phyloP scores from a whole-genome alignment of 2,113 vertebrate species.

The Cervus canadensis region DNA sequence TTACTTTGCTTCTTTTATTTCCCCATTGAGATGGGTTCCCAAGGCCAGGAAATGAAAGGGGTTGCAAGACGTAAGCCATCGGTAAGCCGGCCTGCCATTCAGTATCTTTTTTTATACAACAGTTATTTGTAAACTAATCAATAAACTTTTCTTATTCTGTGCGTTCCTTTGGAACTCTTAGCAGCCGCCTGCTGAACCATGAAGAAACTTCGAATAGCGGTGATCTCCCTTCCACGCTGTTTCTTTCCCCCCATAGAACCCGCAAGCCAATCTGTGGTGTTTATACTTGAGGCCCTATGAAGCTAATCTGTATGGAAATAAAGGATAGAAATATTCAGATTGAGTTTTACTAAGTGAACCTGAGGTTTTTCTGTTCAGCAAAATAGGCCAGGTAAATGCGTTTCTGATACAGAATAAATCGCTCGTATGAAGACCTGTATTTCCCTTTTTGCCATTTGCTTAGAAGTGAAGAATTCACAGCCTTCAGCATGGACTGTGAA shows the following conservation, averaged over 20 bases:
- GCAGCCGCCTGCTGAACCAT: slow-evolving; percentile 71
- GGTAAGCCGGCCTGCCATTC: slow-evolving; percentile 61
- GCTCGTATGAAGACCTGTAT: slow-evolving; percentile 71
- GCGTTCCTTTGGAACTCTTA: slow-evolving; percentile 63
- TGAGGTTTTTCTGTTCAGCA: slow-evolving; percentile 66
- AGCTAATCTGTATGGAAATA: slow-evolving; percentile 82
- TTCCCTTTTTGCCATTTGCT: slow-evolving; percentile 64
- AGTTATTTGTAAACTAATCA: slow-evolving; percentile 78
- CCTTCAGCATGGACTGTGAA: neutral
- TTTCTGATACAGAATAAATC: slow-evolving; percentile 78
- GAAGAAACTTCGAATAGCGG: slow-evolving; percentile 71
- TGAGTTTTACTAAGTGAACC: slow-evolving; percentile 76
- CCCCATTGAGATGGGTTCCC: neutral
- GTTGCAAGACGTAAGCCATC: slow-evolving; percentile 24
- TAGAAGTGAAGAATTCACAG: slow-evolving; percentile 30
- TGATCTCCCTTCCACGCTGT: slow-evolving; percentile 66
- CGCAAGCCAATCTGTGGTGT: slow-evolving; percentile 54
- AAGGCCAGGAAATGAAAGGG: slow-evolving; percentile 39
- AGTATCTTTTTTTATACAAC: slow-evolving; percentile 61
- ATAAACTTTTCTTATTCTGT: slow-evolving; percentile 78
- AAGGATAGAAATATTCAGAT: slow-evolving; percentile 80
- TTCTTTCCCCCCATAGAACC: slow-evolving; percentile 45
- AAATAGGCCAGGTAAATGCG: slow-evolving; percentile 77
- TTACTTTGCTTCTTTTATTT: slow-evolving; percentile 44
- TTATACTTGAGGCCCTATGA: slow-evolving; percentile 69